Evolutionary conservation across 2,113 vertebrate species (phyloP).

Genomic region (Polypterus senegalus): DNA sequence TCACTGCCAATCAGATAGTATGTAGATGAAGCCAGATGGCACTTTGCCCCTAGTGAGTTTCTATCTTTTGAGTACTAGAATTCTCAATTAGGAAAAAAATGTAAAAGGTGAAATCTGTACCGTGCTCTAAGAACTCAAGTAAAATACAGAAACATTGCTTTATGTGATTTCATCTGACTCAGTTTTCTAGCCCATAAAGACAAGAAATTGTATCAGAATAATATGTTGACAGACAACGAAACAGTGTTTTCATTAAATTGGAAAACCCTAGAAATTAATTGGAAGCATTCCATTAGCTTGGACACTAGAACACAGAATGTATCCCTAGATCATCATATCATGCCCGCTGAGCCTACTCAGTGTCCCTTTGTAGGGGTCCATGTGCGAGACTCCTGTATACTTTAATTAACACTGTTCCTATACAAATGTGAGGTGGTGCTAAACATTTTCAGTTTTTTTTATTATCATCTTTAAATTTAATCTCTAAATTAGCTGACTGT

Average conservation of each 20-base stretch:
- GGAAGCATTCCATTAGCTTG: too few relatives aligned
- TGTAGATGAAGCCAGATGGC: slow-evolving; percentile 37
- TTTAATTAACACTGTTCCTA: too few relatives aligned
- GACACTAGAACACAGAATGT: too few relatives aligned
- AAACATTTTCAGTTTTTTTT: too few relatives aligned
- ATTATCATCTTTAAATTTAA: too few relatives aligned
- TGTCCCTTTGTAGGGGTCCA: too few relatives aligned
- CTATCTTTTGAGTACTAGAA: slow-evolving; percentile 28
- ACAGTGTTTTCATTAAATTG: slow-evolving; percentile 1
- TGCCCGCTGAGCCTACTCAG: too few relatives aligned
- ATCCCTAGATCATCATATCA: too few relatives aligned
- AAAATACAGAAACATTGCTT: neutral
- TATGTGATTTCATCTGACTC: neutral
- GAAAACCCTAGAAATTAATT: neutral
- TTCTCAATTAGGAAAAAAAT: slow-evolving; percentile 22
- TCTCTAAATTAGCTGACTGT: too few relatives aligned
- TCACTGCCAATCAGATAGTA: slow-evolving; percentile 23
- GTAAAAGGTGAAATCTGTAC: slow-evolving; percentile 1
- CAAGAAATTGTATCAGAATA: neutral
- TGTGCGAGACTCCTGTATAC: too few relatives aligned
- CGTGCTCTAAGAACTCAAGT: slow-evolving; percentile 6
- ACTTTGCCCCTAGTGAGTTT: slow-evolving; percentile 20
- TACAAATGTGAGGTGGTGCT: too few relatives aligned
- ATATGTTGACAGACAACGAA: neutral
- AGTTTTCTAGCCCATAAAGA: neutral